Evolutionary conservation across 2,113 vertebrate species (phyloP).

Genomic region (Perccottus glenii): DNA sequence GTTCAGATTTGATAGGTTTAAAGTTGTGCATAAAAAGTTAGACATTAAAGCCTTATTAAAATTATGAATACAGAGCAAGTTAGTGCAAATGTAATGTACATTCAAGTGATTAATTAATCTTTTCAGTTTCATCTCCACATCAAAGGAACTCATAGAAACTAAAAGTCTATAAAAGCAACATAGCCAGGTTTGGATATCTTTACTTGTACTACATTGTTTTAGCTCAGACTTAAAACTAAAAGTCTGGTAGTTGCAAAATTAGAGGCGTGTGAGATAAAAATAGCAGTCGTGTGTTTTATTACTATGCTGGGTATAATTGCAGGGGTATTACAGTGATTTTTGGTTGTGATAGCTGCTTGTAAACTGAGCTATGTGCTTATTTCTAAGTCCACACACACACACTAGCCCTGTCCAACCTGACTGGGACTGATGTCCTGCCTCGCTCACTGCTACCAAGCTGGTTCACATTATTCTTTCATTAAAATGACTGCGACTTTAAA

Average conservation of each 20-base stretch:
- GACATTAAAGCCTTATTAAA: background rate
- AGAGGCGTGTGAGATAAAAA: conserved; percentile 22
- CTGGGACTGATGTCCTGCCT: conserved; percentile 24
- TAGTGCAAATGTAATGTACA: background rate
- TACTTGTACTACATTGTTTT: background rate
- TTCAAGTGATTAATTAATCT: background rate
- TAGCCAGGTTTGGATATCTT: background rate
- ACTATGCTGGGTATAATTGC: conserved; percentile 15
- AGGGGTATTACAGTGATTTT: conserved; percentile 33
- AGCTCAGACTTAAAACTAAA: background rate
- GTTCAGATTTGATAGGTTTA: too few relatives aligned
- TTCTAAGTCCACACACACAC: background rate
- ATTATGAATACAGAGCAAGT: background rate
- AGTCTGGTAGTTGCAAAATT: background rate
- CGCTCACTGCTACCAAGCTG: conserved; percentile 54
- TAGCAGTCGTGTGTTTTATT: conserved; percentile 32
- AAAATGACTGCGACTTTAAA: conserved; percentile 65
- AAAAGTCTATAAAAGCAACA: background rate
- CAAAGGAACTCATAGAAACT: background rate
- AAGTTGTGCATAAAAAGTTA: too few relatives aligned
- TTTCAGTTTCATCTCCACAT: background rate
- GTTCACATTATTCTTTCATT: conserved; percentile 75
- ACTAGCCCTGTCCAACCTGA: conserved; percentile 11
- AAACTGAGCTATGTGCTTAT: conserved; percentile 2
- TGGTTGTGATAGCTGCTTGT: conserved; percentile 20